These are phyloP conservation scores for Pseudois nayaur DNA, from an alignment of 2,113 vertebrate species.

Conservation along the genomic window DNA sequence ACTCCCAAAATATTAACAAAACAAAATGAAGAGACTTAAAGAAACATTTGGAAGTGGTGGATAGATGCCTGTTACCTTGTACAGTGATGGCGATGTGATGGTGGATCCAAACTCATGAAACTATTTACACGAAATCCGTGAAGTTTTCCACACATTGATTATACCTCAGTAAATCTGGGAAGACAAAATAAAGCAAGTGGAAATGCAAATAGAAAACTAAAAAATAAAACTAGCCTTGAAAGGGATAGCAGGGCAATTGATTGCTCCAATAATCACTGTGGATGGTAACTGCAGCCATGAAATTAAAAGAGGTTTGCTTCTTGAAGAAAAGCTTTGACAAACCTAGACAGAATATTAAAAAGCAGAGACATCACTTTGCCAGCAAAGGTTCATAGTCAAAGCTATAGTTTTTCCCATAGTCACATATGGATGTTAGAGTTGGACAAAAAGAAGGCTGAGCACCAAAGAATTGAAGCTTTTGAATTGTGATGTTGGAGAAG, in stretches of 20 bases:
- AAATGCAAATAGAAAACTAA: background rate
- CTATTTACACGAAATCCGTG: background rate
- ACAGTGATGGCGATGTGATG: fast-evolving
- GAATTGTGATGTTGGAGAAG: background rate
- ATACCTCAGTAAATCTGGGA: background rate
- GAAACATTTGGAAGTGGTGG: background rate
- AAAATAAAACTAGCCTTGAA: background rate
- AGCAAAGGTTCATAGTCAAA: background rate
- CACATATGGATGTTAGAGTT: background rate
- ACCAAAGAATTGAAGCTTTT: background rate
- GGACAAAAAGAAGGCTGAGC: background rate
- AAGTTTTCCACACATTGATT: background rate
- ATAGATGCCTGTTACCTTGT: background rate
- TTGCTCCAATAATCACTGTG: background rate
- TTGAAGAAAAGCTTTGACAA: background rate
- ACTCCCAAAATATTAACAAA: background rate
- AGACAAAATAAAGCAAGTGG: background rate
- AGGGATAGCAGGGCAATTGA: fast-evolving
- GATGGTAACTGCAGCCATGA: background rate
- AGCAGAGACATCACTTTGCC: background rate
- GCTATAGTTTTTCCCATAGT: background rate
- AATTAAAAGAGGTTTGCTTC: background rate
- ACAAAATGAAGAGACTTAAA: background rate
- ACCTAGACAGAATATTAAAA: background rate
- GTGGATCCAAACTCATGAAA: too few relatives aligned